These are phyloP conservation scores for Cossypha niveicapilla DNA, from an alignment of 2,797 vertebrate genomes.

Conservation along the genomic window DNA sequence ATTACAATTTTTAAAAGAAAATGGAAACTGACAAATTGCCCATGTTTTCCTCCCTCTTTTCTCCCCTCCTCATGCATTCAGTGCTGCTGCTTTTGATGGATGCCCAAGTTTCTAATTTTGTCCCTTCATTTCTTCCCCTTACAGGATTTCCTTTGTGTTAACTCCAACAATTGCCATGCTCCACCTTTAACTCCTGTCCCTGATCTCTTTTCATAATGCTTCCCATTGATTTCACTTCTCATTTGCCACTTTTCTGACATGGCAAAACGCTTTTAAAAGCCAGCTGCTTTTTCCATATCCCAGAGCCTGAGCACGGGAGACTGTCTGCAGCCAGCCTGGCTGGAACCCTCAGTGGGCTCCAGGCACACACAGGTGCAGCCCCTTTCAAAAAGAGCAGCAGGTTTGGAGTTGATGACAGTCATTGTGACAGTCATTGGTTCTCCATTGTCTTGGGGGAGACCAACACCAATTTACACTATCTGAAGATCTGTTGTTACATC, in stretches of 20 bases:
- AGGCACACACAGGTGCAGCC: accelerated
- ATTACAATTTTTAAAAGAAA: neutral
- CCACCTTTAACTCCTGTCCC: neutral
- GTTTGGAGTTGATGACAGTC: neutral
- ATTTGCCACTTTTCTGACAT: neutral
- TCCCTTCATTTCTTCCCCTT: neutral
- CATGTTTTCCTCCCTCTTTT: neutral
- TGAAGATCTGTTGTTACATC: neutral
- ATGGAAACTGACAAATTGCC: neutral
- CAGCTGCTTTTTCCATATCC: neutral
- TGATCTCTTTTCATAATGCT: neutral
- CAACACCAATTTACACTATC: neutral
- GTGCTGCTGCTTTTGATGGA: neutral
- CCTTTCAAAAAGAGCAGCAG: neutral
- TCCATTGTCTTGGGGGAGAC: neutral
- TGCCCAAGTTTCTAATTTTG: neutral
- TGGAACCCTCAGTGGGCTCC: neutral
- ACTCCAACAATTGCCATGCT: neutral
- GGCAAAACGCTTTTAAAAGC: neutral
- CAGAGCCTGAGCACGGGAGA: neutral
- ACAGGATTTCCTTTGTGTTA: neutral
- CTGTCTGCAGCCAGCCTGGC: neutral
- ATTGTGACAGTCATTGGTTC: neutral
- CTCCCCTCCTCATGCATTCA: neutral
- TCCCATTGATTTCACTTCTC: neutral